phyloP scores from a whole-genome alignment of 64 coral and sea anemone genomes.

The Hydrozoanthus tunicans region DNA sequence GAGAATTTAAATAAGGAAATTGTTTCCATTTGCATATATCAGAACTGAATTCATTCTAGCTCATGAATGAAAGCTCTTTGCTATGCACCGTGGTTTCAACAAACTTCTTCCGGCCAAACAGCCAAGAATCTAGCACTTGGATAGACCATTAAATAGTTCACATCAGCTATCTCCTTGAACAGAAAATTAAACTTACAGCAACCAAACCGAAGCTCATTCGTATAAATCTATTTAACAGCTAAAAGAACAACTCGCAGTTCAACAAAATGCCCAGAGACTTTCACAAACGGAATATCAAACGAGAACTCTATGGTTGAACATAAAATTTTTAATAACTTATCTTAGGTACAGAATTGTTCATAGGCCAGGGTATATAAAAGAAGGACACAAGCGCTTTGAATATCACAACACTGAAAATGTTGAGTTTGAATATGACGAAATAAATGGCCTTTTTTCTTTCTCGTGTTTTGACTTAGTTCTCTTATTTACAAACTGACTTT shows the following conservation, averaged over 20 bases:
- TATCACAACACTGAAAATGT: slow-evolving; percentile 49
- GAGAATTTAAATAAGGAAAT: slow-evolving; percentile 99
- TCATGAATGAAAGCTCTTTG: slow-evolving; percentile 66
- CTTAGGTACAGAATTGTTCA: slow-evolving; percentile 33
- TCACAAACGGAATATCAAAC: slow-evolving; percentile 39
- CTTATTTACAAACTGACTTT: slow-evolving; percentile 61
- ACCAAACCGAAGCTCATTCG: neutral
- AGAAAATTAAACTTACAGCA: slow-evolving; percentile 17
- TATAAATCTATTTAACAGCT: slow-evolving; percentile 51
- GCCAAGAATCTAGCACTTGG: slow-evolving; percentile 20
- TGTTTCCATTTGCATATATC: slow-evolving; percentile 99
- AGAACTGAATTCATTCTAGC: slow-evolving; percentile 74
- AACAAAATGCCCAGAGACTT: neutral
- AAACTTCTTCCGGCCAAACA: slow-evolving; percentile 40
- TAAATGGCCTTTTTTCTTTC: slow-evolving; percentile 36
- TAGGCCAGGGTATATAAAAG: slow-evolving; percentile 39
- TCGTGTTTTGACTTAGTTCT: slow-evolving; percentile 49
- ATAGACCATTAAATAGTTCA: neutral
- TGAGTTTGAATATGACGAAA: slow-evolving; percentile 23
- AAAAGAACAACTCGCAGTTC: slow-evolving; percentile 58
- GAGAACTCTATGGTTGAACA: slow-evolving; percentile 44
- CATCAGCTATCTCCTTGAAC: neutral
- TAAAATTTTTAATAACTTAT: slow-evolving; percentile 64
- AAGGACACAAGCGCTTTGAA: slow-evolving; percentile 9
- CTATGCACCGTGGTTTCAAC: slow-evolving; percentile 38